Evolutionary conservation across 2,113 vertebrate genomes (phyloP), one percentile per base, ranked within the genome.

Genomic region (Odocoileus hemionus): DNA sequence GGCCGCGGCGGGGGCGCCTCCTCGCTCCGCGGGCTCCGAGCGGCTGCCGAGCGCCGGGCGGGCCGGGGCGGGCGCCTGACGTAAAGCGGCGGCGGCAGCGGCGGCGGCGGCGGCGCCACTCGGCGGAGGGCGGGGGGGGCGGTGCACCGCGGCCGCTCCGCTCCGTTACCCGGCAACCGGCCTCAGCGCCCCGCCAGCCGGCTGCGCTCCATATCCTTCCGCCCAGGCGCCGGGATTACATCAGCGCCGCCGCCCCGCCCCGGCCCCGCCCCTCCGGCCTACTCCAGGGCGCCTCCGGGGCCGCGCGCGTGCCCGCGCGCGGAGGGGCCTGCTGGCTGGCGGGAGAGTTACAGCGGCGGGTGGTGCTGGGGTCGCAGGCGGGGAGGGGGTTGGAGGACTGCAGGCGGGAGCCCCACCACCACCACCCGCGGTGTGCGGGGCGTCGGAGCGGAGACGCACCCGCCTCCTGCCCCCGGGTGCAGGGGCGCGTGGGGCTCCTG

Each of bases 101-200:
- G 98, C 97, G 95, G 98, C 97, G 95, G 98, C 98, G 95, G 97
- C 82, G 96, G 98, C 98, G 98, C 98, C 98, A 96, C 98, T 96
- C 97, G 97, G 95, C 96, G 98, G 98, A 97, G 98, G 97, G 97
- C 95, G 91, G 96, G 97, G 93, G 97, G 57, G 25, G 97, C 95
- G 92, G 98, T 36, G 97, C 95, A 86, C 88, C 90, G 92, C 74
- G 52, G 97, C 97, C 91, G 88, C 98, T 94, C 97, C 95, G 86
- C 98, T 97, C 94, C 98, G 98, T 98, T 98, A 95, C 98, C 98
- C 96, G 97, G 99, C 98, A 99, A 99, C 98, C 94, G 94, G 98
- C 98, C 98, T 97, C 97, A 98, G 98, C 95, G 96, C 97, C 89
- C 89, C 89, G 91, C 98, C 97, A 89, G 74, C 91, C 89, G 57